A percentile compares a stretch with the other conserved stretches of the same genome.
Evolutionary conservation across 2,888 invertebrate genomes (phyloP).

Genomic region (Panzeria rudis): DNA sequence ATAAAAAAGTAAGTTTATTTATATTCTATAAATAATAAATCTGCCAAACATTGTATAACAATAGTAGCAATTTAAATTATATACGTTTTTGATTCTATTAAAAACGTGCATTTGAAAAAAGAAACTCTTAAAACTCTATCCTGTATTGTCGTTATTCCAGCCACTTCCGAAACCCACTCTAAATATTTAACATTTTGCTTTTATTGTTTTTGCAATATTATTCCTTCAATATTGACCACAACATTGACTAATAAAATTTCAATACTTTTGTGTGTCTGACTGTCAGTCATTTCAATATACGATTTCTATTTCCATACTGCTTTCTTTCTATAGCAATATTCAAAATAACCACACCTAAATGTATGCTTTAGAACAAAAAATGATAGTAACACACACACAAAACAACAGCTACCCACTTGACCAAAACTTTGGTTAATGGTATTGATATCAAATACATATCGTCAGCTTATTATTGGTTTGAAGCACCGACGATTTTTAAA

Average conservation of each 20-base stretch:
- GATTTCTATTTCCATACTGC: not conserved
- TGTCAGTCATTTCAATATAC: not conserved
- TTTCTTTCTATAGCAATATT: slow-evolving; percentile 1
- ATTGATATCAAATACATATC: too few relatives aligned
- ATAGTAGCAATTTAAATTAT: not conserved
- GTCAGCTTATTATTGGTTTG: too few relatives aligned
- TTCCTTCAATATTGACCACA: slow-evolving; percentile 56
- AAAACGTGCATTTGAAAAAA: not conserved
- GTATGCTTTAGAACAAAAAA: slow-evolving; percentile 52
- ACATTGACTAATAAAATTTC: slow-evolving; percentile 43
- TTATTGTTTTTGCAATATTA: not conserved
- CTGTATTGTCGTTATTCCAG: not conserved
- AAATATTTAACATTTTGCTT: not conserved
- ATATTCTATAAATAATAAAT: too few relatives aligned
- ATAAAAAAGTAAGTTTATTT: too few relatives aligned
- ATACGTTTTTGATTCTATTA: not conserved
- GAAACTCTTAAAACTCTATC: not conserved
- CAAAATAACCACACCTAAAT: slow-evolving; percentile 56
- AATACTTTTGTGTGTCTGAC: slow-evolving; percentile 26
- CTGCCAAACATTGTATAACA: not conserved
- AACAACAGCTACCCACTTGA: too few relatives aligned
- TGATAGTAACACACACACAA: not conserved
- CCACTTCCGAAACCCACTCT: not conserved
- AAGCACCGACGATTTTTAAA: too few relatives aligned
- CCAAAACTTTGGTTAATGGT: too few relatives aligned